Percentiles rank a stretch among this genome's conserved stretches.
Conservation (phyloP, 2,888 invertebrate genomes). For the Leucoma salicis region DNA sequence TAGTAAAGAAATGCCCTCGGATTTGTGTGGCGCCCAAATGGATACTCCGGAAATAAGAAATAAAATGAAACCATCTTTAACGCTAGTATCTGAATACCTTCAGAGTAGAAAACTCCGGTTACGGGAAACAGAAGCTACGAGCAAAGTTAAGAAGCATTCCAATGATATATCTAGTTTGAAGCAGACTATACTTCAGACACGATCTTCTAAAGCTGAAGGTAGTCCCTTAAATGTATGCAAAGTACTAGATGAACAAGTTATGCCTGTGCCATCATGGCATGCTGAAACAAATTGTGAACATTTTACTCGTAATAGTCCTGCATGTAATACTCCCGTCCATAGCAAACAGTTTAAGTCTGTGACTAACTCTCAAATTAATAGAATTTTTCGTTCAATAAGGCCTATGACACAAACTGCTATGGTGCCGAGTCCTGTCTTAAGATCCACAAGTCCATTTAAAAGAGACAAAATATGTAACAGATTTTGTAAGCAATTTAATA, state of each 20-base stretch:
- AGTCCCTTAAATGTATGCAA: constrained; percentile 55
- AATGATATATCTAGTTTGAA: constrained; percentile 62
- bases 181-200: constrained; percentile 60
- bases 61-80: constrained; percentile 52
- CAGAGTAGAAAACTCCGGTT: constrained; percentile 63
- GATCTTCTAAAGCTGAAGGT: constrained; percentile 60
- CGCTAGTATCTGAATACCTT: constrained; percentile 66
- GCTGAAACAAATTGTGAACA: constrained; percentile 47
- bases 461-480: constrained; percentile 40
- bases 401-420: constrained; percentile 29
- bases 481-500: constrained; percentile 40
- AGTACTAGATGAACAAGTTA: constrained; percentile 63
- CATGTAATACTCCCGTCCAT: constrained; percentile 18
- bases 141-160: constrained; percentile 38
- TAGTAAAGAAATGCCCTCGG: constrained; percentile 72
- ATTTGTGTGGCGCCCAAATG: constrained; percentile 52
- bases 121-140: constrained; percentile 44
- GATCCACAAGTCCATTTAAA: constrained; percentile 45
- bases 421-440: constrained; percentile 41
- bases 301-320: constrained; percentile 19
- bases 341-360: constrained; percentile 34
- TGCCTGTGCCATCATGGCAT: constrained; percentile 66
- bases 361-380: constrained; percentile 45
- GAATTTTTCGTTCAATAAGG: constrained; percentile 42
- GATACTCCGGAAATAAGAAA: constrained; percentile 35